phyloP scores from a whole-genome alignment of 1,140 invertebrate species.

The Drosophila nebulosa region DNA sequence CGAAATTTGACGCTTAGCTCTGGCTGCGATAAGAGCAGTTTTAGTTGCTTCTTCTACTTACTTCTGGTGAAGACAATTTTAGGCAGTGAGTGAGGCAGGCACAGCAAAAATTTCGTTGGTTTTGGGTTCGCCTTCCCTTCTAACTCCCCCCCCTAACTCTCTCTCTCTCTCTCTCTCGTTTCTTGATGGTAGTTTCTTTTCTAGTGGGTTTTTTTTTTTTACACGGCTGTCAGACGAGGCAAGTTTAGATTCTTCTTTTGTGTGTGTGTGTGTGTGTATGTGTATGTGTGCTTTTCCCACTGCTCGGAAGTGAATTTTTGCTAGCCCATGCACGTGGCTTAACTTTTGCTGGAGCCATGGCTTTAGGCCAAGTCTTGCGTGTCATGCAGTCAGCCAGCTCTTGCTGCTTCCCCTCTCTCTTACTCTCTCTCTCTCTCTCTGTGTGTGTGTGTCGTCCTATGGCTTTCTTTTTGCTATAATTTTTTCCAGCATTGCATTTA shows the following conservation, averaged over 20 bases:
- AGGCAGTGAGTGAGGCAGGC: neutral
- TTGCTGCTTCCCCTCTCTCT: conserved; percentile 1
- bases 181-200: neutral
- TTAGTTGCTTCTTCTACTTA: neutral
- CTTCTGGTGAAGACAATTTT: no score
- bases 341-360: conserved; percentile 50
- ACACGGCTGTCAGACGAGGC: neutral
- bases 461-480: conserved; percentile 41
- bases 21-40: conserved; percentile 52
- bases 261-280: conserved; percentile 16
- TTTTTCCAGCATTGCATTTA: conserved; percentile 61
- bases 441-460: no score
- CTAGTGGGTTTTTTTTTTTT: neutral
- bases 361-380: conserved; percentile 35
- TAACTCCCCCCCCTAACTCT: neutral
- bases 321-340: conserved; percentile 52
- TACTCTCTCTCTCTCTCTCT: neutral
- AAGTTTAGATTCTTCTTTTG: conserved; percentile 7
- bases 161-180: neutral
- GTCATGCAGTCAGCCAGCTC: conserved; percentile 47
- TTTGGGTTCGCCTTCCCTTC: neutral
- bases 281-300: conserved; percentile 1
- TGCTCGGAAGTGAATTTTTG: conserved; percentile 55
- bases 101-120: neutral
- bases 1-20: conserved; percentile 43